Evolutionary conservation across 2,888 invertebrate genomes (phyloP).

Genomic region (Campoplex nolae): DNA sequence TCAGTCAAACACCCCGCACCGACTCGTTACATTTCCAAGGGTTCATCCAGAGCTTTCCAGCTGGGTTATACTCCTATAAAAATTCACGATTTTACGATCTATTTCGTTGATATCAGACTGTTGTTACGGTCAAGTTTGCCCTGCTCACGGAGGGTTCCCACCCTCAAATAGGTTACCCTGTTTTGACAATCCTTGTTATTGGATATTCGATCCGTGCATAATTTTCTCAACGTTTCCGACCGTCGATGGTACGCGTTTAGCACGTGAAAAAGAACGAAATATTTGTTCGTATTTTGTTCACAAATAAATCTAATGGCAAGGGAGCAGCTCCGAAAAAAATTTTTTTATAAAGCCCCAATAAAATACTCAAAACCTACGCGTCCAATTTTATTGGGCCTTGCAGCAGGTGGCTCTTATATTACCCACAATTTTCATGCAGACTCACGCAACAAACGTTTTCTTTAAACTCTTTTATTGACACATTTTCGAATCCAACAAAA

Average conservation of each 20-base stretch:
- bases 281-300: background rate
- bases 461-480: background rate
- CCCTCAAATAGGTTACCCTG: background rate
- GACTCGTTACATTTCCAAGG: background rate
- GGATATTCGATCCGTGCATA: background rate
- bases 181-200: background rate
- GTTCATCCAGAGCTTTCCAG: slow-evolving; percentile 14
- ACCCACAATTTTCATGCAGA: background rate
- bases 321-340: background rate
- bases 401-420: background rate
- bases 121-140: background rate
- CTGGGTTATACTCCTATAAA: background rate
- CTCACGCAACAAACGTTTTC: background rate
- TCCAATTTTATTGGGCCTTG: background rate
- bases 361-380: background rate
- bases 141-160: background rate
- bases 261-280: background rate
- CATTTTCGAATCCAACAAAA: background rate
- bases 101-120: background rate
- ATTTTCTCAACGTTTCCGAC: background rate
- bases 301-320: background rate
- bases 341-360: background rate
- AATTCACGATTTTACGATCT: slow-evolving; percentile 6
- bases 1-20: slow-evolving; percentile 7
- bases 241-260: background rate